A percentile compares a stretch with the other conserved stretches of the same genome.
Conservation (phyloP, 2,113 vertebrate genomes). For the Pseudolaguvia tuberculata region DNA sequence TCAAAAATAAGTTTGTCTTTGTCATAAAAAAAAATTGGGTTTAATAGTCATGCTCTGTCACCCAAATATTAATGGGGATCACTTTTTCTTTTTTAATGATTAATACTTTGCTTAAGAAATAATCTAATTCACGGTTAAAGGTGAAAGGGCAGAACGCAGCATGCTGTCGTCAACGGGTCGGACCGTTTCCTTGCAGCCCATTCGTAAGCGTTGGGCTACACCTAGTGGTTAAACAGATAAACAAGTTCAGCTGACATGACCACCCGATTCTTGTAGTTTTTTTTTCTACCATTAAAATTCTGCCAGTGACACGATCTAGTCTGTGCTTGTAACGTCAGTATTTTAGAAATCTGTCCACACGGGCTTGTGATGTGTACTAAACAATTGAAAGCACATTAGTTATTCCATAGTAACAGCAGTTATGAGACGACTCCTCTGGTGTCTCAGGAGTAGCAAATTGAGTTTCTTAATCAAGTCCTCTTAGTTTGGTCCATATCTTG, state of each 20-base stretch:
- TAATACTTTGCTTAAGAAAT: background rate
- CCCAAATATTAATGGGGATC: too few species aligned
- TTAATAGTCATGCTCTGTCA: background rate
- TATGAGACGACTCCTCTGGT: too few species aligned
- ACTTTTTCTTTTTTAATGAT: background rate
- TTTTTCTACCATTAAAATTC: too few species aligned
- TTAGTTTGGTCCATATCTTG: constrained; percentile 43
- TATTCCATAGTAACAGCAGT: too few species aligned
- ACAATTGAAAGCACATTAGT: too few species aligned
- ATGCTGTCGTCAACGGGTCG: background rate
- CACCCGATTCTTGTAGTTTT: too few species aligned
- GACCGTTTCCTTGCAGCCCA: background rate
- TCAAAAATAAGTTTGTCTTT: background rate
- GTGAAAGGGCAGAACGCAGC: background rate
- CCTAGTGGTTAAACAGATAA: constrained; percentile 16
- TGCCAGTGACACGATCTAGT: too few species aligned
- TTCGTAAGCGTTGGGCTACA: constrained; percentile 9
- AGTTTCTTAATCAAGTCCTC: constrained; percentile 12
- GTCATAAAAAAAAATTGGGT: background rate
- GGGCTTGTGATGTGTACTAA: too few species aligned
- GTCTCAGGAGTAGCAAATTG: background rate
- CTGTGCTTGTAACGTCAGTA: too few species aligned
- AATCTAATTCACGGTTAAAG: background rate
- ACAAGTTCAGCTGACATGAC: too few species aligned
- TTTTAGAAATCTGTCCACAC: too few species aligned